Evolutionary conservation across 1,140 invertebrate genomes (phyloP), one percentile per base, ranked within the genome.

Genomic region (Maconellicoccus hirsutus): DNA sequence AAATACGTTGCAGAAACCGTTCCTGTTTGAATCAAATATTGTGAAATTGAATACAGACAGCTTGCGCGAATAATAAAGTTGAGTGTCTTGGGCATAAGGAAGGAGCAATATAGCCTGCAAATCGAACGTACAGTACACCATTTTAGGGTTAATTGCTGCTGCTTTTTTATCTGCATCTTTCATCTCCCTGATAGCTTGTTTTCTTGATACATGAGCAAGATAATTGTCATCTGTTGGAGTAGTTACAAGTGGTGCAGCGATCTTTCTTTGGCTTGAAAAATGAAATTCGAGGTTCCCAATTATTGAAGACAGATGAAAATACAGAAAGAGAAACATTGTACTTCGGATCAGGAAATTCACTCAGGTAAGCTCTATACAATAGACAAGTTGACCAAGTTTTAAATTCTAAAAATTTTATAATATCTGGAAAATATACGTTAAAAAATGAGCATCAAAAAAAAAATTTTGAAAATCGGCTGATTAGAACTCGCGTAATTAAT

Each of bases 41-140:
- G 74, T 76, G 52, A 76, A 77, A 73, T 76, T 77, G 21, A 74
- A 75, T 25, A 76, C 70, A 19, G 72, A 74, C 42, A 77, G 42
- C 73, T 77, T 78, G 10, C 76, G 69, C 70, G 73, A 77, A 22
- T 77, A 78, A 73, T 75, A 75, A n/a, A 73, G 59, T 27, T 71
- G 72, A 1, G 71, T 73, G 21, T 73, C 74, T 33, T 75, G 70
- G 21, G 70, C 71, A 74, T 72, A 73, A 19, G 76, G 76, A n/a
- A 74, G 71, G 42, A 70, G 71, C 10, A 77, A 52, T 14, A 75
- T 74, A 42, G 75, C 73, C 52, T 77, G 74, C 16, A 77, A 63
- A 72, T 78, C 77, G 73, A 76, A 78, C 22, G 61, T 73, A 21
- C 73, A 73, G 26, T 71, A 71, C 59, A 72, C 73, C 8, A 76